These are phyloP conservation scores for Clarias pachynema DNA, from an alignment of 2,797 vertebrate genomes.

Conservation along the genomic window DNA sequence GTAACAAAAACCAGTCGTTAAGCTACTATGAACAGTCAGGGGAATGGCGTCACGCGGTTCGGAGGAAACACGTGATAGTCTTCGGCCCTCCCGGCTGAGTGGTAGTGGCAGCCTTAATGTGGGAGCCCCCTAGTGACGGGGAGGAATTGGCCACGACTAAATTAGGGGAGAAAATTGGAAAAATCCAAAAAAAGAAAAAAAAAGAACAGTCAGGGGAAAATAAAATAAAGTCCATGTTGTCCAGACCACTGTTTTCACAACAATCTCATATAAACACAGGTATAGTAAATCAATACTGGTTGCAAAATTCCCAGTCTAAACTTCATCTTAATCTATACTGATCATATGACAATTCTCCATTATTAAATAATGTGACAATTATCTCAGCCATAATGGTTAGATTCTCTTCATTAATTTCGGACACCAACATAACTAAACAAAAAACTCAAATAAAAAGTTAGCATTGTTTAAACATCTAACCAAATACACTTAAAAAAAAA, in stretches of 20 bases:
- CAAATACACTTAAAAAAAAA: not conserved
- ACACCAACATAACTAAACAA: not conserved
- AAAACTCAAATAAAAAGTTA: not conserved
- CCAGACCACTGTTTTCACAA: constrained; percentile 1
- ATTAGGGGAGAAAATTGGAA: no score
- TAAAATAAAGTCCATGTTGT: not conserved
- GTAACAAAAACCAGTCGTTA: constrained; percentile 16
- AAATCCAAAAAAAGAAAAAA: no score
- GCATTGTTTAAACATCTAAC: not conserved
- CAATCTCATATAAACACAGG: not conserved
- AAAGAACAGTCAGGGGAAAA: constrained; percentile 15
- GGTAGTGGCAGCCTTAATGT: no score
- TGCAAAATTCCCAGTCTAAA: constrained; percentile 12
- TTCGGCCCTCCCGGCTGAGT: no score
- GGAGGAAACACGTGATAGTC: no score
- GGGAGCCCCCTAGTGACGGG: no score
- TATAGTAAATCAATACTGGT: not conserved
- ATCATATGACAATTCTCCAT: not conserved
- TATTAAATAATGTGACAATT: not conserved
- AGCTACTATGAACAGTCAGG: not conserved
- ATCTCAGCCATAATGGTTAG: not conserved
- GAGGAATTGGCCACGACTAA: no score
- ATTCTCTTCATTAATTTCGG: not conserved
- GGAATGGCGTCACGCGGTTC: no score
- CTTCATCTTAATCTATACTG: not conserved